These are phyloP conservation scores for Tuta absoluta DNA, from an alignment of 2,888 invertebrate species.

Conservation along the genomic window DNA sequence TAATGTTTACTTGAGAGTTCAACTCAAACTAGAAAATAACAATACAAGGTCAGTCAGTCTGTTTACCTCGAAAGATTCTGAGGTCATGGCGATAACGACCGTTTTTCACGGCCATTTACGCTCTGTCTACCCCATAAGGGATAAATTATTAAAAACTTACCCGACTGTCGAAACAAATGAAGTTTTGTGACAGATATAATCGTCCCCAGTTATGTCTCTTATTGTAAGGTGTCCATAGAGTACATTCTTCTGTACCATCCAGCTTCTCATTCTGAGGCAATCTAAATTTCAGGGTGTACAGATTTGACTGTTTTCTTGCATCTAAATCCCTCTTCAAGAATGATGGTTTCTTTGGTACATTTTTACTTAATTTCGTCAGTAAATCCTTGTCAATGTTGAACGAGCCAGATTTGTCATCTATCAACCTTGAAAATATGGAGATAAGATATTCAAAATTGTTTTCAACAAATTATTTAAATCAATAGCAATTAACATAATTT, in stretches of 20 bases:
- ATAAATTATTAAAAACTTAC: constrained; percentile 77
- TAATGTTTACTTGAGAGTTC: neutral
- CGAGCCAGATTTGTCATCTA: constrained; percentile 92
- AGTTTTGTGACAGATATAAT: constrained; percentile 95
- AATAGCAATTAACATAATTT: constrained; percentile 8
- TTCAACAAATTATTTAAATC: neutral
- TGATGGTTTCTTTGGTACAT: constrained; percentile 93
- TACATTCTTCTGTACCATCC: constrained; percentile 95
- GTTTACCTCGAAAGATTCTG: too few relatives aligned
- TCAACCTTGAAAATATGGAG: constrained; percentile 82
- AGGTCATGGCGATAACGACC: too few relatives aligned
- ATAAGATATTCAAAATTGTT: neutral
- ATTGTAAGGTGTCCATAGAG: constrained; percentile 97
- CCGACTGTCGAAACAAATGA: constrained; percentile 97
- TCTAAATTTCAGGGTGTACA: constrained; percentile 91
- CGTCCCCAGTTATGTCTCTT: constrained; percentile 93
- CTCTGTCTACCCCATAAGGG: too few relatives aligned
- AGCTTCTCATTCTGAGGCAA: constrained; percentile 95
- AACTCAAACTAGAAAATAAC: neutral
- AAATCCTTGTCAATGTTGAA: constrained; percentile 94
- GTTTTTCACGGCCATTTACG: too few relatives aligned
- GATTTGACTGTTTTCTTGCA: constrained; percentile 95
- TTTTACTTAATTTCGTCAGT: constrained; percentile 91
- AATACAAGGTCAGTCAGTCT: neutral
- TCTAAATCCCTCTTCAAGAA: constrained; percentile 97